phyloP scores from a whole-genome alignment of 2,888 invertebrate species.

The Sarcophaga carnaria region DNA sequence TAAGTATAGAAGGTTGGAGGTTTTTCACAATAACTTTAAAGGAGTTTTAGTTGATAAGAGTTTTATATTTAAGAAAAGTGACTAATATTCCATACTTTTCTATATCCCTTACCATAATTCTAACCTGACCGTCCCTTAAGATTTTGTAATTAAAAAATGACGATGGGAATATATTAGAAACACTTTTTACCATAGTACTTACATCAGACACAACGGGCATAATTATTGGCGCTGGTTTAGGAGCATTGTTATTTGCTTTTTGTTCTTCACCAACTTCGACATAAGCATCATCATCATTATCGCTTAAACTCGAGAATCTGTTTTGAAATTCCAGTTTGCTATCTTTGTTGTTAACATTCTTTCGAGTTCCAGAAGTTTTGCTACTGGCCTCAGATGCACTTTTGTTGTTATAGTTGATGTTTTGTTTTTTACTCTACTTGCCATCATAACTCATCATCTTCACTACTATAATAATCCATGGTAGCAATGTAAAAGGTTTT shows the following conservation, averaged over 20 bases:
- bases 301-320: neutral
- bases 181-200: constrained; percentile 6
- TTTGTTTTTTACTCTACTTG: too few relatives aligned
- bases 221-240: constrained; percentile 28
- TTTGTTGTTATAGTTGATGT: too few relatives aligned
- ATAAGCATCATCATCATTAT: neutral
- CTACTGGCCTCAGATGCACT: too few relatives aligned
- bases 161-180: constrained; percentile 4
- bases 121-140: constrained; percentile 32
- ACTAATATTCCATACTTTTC: constrained; percentile 24
- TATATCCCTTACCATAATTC: constrained; percentile 24
- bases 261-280: neutral
- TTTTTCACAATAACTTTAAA: neutral
- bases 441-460: too few relatives aligned
- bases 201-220: constrained; percentile 8
- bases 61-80: constrained; percentile 17
- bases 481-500: too few relatives aligned
- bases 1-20: too few relatives aligned
- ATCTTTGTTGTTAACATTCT: too few relatives aligned
- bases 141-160: constrained; percentile 30
- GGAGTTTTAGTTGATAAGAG: constrained; percentile 40
- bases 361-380: too few relatives aligned
- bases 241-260: neutral
- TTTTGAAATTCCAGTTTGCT: neutral
- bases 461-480: too few relatives aligned